Evolutionary conservation across 2,113 vertebrate genomes (phyloP).

Genomic region (Amphilophus citrinellus): DNA sequence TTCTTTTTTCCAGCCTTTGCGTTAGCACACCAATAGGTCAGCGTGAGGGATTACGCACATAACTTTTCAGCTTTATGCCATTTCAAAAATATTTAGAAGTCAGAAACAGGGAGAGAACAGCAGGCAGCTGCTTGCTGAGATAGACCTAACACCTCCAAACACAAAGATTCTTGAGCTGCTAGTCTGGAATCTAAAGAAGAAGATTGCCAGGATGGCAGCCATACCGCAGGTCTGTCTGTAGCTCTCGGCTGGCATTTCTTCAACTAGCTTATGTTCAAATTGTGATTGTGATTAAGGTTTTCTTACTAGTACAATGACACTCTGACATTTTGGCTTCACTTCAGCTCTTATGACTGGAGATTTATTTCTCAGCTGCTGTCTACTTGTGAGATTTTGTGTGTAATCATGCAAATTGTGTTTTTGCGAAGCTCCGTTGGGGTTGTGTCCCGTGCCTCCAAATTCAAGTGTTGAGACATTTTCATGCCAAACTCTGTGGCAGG

Average conservation of each 20-base stretch:
- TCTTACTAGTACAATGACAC: not conserved
- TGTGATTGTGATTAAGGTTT: not conserved
- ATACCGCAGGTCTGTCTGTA: not conserved
- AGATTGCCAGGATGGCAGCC: not conserved
- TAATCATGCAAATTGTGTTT: not conserved
- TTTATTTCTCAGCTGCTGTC: not conserved
- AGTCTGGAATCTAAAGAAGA: not conserved
- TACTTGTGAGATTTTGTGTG: not conserved
- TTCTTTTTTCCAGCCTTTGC: not conserved
- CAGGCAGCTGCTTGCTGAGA: too few species aligned
- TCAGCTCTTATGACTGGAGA: not conserved
- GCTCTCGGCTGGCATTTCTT: too few species aligned
- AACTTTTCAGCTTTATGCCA: not conserved
- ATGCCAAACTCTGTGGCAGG: constrained; percentile 34
- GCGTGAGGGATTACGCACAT: not conserved
- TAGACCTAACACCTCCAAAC: too few species aligned
- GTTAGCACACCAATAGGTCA: not conserved
- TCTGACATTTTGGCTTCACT: not conserved
- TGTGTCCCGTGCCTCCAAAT: not conserved
- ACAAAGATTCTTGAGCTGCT: not conserved
- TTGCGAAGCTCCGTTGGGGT: not conserved
- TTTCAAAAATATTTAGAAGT: not conserved
- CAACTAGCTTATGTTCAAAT: not conserved
- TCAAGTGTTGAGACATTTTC: not conserved
- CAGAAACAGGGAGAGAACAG: too few species aligned